Base-by-base conservation (phyloP, 2,113 vertebrate species). In the Morone chrysops region DNA sequence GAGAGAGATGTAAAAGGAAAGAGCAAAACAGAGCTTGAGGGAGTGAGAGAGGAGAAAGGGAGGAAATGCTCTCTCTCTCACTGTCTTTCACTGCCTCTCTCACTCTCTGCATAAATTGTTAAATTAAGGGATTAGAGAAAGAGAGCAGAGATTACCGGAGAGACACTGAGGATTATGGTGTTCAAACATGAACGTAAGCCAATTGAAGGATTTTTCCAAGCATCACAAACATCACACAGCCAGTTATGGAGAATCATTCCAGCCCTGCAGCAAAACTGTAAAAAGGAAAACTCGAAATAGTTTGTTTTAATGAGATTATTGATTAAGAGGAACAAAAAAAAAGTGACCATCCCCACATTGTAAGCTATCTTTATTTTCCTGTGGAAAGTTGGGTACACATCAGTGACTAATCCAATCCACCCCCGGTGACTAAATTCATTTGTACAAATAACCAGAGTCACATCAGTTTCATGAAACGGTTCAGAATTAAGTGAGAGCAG, bases 81-180 rank as follows among this genome's bases (percentile, higher is more conserved):
- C 43, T 50, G 11, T 22, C n/a, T 62, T 13, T 6, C 31, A 57
- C 50, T 56, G 47, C 38, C 22, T 25, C 22, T 25, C 70, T 65
- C 14, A 13, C 47, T n/a, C 16, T n/a, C 17, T 45, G 45, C 40
- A 8, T 47, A 56, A 45, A 14, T 25, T 18, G 43, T 22, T 63
- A 36, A 65, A 73, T 87, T 68, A 83, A 73, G 67, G 81, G 81
- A 83, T 83, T 72, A 81, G 70, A 63, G 68, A 53, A 63, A 75
- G 66, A 60, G 31, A 48, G 5, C 36, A n/a, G 67, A 63, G 85
- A 75, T 86, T 83, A 87, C 79, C 57, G 47, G 75, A 65, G 70
- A 75, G 67, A 72, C 36, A 63, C 50, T 20, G 65, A 53, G 84
- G 84, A 79, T 83, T 73, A 87, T 25, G 43, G 62, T 62, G 62